These are phyloP conservation scores for Philotrypesis tridentata DNA, from an alignment of 1,140 invertebrate genomes.

Conservation along the genomic window DNA sequence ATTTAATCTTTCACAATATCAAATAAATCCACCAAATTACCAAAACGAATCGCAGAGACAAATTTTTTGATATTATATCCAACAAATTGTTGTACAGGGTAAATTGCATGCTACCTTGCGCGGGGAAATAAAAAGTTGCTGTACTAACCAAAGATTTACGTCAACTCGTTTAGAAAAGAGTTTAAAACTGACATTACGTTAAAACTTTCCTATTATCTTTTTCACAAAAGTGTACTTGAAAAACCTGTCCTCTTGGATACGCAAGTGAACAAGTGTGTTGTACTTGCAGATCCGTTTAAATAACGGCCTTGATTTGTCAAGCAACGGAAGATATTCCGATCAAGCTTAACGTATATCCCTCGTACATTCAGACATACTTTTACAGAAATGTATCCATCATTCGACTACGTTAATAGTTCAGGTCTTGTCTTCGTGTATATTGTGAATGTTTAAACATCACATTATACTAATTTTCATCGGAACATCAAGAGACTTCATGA, in stretches of 20 bases:
- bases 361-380: no score
- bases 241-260: no score
- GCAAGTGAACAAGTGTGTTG: no score
- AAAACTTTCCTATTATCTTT: conserved; percentile 17
- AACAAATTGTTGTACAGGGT: background rate
- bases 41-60: no score
- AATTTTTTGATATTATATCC: no score
- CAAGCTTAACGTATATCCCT: no score
- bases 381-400: no score
- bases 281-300: background rate
- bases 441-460: background rate
- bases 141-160: conserved; percentile 13
- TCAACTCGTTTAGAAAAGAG: background rate
- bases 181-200: background rate
- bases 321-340: no score
- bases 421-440: no score
- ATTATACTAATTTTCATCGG: background rate
- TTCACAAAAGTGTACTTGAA: background rate
- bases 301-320: background rate
- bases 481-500: background rate
- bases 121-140: background rate
- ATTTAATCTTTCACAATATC: no score
- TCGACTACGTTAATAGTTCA: no score
- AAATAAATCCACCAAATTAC: no score
- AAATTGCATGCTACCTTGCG: background rate